Base-by-base conservation (phyloP, 2,113 vertebrate genomes). In the Seriola aureovittata region DNA sequence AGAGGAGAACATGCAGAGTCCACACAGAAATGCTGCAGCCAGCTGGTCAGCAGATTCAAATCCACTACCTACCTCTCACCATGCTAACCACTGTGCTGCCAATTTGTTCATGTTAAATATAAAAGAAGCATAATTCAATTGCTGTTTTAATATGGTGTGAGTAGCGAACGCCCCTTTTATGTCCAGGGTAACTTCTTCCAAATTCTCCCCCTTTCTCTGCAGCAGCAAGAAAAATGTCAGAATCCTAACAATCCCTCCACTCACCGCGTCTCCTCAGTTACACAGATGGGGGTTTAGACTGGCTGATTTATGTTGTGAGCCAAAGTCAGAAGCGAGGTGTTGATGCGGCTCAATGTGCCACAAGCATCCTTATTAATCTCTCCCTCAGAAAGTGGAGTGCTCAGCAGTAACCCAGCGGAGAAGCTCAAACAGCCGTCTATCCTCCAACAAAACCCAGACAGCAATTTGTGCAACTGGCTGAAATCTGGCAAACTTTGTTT, bases 391-490 rank as follows among this genome's bases (percentile, higher is more conserved):
- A 91, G 88, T 90, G 80, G 86, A 90, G 40, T 70, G 73, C 82
- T 90, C 90, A 89, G 92, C 91, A 91, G 81, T 82, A 90, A 90
- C 88, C 81, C 71, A 38, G 84, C 85, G 85, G 86, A 92, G 88
- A 90, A 85, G 66, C 85, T 92, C 89, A 90, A 90, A 88, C 89
- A 90, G 60, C 75, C 81, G 91, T 91, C 86, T 72, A 91, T 93
- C 85, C 86, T 88, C 84, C 62, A 44, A 75, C 54, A 8, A 78
- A 81, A 85, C 74, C 79, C 81, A 90, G 88, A 86, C 85, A 74
- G 82, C 82, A 81, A 84, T 93, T 92, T 92, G 82, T 63, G 72
- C 76, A 85, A 71, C 82, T 78, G 73, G 75, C 81, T 86, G 78
- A 87, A 82, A 83, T 67, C 69, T 21, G 8, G 64, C n/a, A 79